Evolutionary conservation across 2,888 invertebrate species (phyloP), one percentile per base, ranked within the genome.

Genomic region (Hydropsyche betteni): DNA sequence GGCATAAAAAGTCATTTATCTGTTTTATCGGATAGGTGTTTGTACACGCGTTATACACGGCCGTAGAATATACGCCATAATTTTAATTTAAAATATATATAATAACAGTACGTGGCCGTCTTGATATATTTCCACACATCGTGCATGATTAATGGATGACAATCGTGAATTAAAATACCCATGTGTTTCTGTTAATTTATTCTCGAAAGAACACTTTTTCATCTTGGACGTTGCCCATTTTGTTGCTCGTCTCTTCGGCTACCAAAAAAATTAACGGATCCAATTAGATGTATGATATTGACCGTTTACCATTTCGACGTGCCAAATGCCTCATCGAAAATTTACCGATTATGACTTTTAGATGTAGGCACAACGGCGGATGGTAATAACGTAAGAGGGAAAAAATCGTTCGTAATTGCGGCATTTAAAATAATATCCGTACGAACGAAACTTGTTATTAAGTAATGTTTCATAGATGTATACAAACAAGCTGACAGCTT

Each of bases 341-440:
- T 64, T 64, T 69, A 16, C 69, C 51, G 44, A 69, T 69, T 69
- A 69, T 10, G 38, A 69, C 38, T 55, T 55, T 50, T 69, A 14
- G 51, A 72, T 33, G 72, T 58, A 16, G 72, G 58, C 52, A 64
- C 33, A 50, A 24, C 51, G 52, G 44, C 70, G 24, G 5, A 70
- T 70, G 53, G 44, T 44, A 33, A 53, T 64, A 64, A 64, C 10
- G 10, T 4, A 4, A 70, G 14, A 24, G 24, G 24, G 24, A 53
- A 55, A 72, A 71, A 72, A 72, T 58, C n/a, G 24, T 34, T 55
- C 58, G 68, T 78, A 78, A 78, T 78, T 74, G 74, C 72, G n/a
- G 76, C 69, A 58, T 76, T 76, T 74, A 76, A 76, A 76, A 78
- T 78, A 78, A 78, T 78, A 51, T 76, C 68, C 74, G 72, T 72